These are phyloP conservation scores for Brienomyrus longianalis DNA, from an alignment of 2,113 vertebrate genomes.

Conservation along the genomic window DNA sequence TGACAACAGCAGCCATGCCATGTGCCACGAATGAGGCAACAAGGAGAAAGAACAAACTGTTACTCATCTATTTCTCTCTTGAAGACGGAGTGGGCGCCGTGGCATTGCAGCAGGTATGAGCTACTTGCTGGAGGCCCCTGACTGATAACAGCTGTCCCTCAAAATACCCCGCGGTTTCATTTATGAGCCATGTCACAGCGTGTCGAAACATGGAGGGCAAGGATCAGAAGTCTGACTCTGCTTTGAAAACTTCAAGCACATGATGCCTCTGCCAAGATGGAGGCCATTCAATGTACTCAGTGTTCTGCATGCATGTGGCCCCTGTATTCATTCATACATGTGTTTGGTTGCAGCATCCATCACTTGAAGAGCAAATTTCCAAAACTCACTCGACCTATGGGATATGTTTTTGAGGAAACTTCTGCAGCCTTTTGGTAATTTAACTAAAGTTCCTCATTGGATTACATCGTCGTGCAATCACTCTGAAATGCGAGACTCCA, in stretches of 20 bases:
- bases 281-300: not conserved
- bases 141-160: not conserved
- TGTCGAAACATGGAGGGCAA: not conserved
- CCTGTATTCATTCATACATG: not conserved
- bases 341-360: not conserved
- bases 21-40: not conserved
- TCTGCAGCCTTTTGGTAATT: not conserved
- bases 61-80: not conserved
- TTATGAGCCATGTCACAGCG: not conserved
- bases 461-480: not conserved
- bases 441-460: too few species aligned
- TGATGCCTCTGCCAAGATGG: not conserved
- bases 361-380: not conserved
- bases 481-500: not conserved
- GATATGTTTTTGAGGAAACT: not conserved
- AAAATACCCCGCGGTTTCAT: not conserved
- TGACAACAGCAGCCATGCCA: not conserved
- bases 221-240: not conserved
- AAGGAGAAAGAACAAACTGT: not conserved
- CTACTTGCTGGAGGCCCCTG: not conserved
- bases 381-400: not conserved
- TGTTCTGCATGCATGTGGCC: not conserved
- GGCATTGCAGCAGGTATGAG: not conserved
- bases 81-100: not conserved
- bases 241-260: not conserved